Evolutionary conservation across 2,113 vertebrate species (phyloP), one percentile per base, ranked within the genome.

Genomic region (Astatoreochromis straeleni): DNA sequence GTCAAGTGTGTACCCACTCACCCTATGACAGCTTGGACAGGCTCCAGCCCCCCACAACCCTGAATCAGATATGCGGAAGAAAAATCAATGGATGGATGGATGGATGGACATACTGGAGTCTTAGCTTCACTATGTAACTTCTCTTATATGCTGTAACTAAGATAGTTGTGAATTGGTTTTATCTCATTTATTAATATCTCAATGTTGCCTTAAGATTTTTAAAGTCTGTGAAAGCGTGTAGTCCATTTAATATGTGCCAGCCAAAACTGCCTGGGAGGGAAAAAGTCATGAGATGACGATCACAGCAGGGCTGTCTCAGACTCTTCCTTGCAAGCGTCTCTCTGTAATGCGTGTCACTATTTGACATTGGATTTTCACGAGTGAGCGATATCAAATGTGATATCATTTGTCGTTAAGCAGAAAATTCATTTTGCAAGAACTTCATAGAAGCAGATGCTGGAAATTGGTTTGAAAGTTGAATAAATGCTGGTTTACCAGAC

Each of bases 291-390:
- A 70, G 38, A 70, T 2, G 21, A 42, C 5, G 7, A 42, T 42
- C 65, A 42, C n/a, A 70, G n/a, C 68, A 17, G 38, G 79, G 16
- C 49, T 83, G 87, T 83, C 47, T 38, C 49, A 29, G 14, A 42
- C 24, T 49, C 58, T 58, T 17, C 53, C 26, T 60, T 45, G 6
- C 29, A 73, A 12, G 26, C 2, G 14, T 79, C 55, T 78, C 54
- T 4, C 12, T 5, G 11, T 68, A 81, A 84, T 81, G 55, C 19
- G 53, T 91, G 88, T 91, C 86, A 91, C 65, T 81, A 81, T 80
- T 87, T 92, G 88, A 87, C 88, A 54, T 88, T 93, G 83, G 3
- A 38, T 90, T 94, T 94, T 93, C 12, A 75, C 11, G 80, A 47
- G 31, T 54, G 10, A 42, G 42, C 47, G 78, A 89, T 89, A 81